phyloP scores from a whole-genome alignment of 2,888 invertebrate species.

The Pantelozetes paolii region DNA sequence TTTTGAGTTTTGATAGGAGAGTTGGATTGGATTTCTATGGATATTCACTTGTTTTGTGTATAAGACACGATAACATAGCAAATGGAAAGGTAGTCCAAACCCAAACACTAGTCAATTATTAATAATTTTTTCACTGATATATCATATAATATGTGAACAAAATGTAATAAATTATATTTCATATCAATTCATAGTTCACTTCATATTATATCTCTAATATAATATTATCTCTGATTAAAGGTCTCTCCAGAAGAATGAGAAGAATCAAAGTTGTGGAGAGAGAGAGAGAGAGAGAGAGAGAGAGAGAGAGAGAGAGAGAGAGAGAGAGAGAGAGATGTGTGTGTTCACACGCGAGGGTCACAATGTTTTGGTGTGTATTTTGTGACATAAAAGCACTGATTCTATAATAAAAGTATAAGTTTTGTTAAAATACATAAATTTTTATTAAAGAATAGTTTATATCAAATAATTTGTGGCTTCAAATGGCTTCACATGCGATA shows the following conservation, averaged over 20 bases:
- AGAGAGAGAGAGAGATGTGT: conserved; percentile 27
- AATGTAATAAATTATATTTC: conserved; percentile 29
- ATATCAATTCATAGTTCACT: conserved; percentile 4
- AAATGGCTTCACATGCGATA: conserved; percentile 27
- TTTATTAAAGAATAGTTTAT: conserved; percentile 10
- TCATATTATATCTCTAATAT: neutral
- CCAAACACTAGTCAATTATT: neutral
- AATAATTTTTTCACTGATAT: neutral
- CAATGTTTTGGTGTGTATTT: conserved; percentile 23
- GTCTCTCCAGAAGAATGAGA: neutral
- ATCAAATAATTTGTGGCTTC: conserved; percentile 25
- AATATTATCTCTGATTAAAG: conserved; percentile 32
- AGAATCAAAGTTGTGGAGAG: neutral
- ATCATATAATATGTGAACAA: conserved; percentile 29
- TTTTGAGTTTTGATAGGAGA: neutral
- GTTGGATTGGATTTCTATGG: neutral
- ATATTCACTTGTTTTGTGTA: neutral
- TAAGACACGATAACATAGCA: neutral
- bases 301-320: conserved; percentile 19
- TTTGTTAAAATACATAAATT: conserved; percentile 12
- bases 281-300: conserved; percentile 15
- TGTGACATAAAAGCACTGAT: conserved; percentile 26
- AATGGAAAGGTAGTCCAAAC: conserved; percentile 3
- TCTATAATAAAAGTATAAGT: neutral
- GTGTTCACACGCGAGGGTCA: neutral